Base-by-base conservation (phyloP, 2,888 invertebrate genomes). In the Leptinotarsa rubiginosa region DNA sequence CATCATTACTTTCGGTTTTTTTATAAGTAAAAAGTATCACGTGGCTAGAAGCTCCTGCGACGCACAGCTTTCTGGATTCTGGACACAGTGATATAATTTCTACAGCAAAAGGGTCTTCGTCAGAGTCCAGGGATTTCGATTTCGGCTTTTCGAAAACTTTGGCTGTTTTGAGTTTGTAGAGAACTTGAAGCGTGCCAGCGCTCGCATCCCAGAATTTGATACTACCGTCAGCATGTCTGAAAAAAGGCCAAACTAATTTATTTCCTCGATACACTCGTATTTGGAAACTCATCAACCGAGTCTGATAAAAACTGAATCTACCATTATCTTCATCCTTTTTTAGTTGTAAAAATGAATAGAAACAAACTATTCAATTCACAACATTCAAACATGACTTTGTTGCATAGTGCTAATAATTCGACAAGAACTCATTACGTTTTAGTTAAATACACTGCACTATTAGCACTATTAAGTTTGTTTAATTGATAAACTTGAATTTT, bases 121-220 rank as follows among this genome's bases (percentile, higher is more conserved):
- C 94, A 69, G 88, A 88, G 80, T 93, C 92, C 82, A 92, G 85
- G 81, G 92, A 92, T 78, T 91, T 89, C 74, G 91, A 88, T 85
- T 90, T 92, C 79, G 93, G 92, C 85, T 93, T 92, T 86, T 95
- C 95, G 87, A 95, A 95, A 73, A 95, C 91, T 91, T 98, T 98
- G 82, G 96, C 95, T 86, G 98, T 98, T 91, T 98, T 99, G 85
- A 99, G 90, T 91, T 98, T 98, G 90, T 99, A 99, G 86, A 99
- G 92, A 85, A 98, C 95, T 91, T 98, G 98, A 83, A 99, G 91
- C 78, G 96, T 95, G 81, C 97, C 97, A 70, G 97, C 97, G 85
- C 97, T 97, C 65, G 97, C 97, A 88, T 99, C 99, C 99, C 99
- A 99, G 89, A 99, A 99, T 88, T 98, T 98, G 73, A 99, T 91